Percentiles rank a stretch among this genome's conserved stretches.
Conservation (phyloP, 2,888 invertebrate genomes). For the Callyntrura sp. region DNA sequence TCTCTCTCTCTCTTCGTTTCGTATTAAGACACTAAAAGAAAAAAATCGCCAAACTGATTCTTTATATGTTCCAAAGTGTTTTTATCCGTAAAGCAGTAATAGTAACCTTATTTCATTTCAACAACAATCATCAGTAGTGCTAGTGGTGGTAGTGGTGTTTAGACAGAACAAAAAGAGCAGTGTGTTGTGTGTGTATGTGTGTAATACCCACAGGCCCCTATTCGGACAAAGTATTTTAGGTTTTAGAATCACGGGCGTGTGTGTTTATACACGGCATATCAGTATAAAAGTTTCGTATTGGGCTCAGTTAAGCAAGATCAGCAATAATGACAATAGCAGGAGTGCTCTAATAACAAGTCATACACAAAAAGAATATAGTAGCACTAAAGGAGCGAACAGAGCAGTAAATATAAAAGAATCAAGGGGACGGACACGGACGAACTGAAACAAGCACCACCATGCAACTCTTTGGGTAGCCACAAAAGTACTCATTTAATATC, state of each 20-base stretch:
- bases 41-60: conserved; percentile 31
- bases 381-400: conserved; percentile 18
- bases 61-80: conserved; percentile 49
- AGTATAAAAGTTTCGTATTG: conserved; percentile 52
- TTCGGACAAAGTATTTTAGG: neutral
- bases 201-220: neutral
- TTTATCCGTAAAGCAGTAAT: conserved; percentile 18
- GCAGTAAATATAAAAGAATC: conserved; percentile 59
- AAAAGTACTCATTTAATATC: conserved; percentile 66
- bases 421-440: conserved; percentile 47
- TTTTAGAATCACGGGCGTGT: too few species aligned
- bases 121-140: conserved; percentile 36
- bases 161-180: neutral
- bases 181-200: neutral
- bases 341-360: conserved; percentile 12
- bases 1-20: conserved; percentile 43
- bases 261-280: neutral
- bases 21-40: conserved; percentile 16
- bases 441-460: conserved; percentile 14
- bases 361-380: conserved; percentile 32
- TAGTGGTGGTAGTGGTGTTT: conserved; percentile 12
- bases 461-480: conserved; percentile 31
- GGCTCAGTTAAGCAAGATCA: conserved; percentile 71
- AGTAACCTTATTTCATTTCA: conserved; percentile 42
- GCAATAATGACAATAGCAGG: conserved; percentile 32